Evolutionary conservation across 2,888 invertebrate species (phyloP).

Genomic region (Phengaris arion): DNA sequence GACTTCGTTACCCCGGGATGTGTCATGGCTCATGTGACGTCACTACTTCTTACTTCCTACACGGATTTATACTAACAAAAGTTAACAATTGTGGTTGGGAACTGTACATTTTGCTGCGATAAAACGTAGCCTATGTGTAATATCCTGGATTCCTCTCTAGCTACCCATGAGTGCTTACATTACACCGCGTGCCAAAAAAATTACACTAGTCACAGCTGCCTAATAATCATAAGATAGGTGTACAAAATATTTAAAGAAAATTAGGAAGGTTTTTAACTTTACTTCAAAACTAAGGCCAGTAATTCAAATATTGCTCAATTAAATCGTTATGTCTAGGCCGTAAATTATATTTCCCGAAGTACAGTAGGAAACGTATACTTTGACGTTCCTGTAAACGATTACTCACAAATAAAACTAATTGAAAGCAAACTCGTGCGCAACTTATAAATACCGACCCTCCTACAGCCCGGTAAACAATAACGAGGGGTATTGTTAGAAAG

Average conservation of each 20-base stretch:
- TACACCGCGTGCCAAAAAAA: neutral
- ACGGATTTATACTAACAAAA: neutral
- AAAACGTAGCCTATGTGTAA: no score
- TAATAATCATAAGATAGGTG: neutral
- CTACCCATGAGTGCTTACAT: neutral
- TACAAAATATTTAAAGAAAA: no score
- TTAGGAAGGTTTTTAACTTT: no score
- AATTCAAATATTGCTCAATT: no score
- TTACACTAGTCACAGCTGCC: neutral
- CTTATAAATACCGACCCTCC: slow-evolving; percentile 57
- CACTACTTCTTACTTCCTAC: slow-evolving; percentile 15
- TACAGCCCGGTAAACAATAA: slow-evolving; percentile 45
- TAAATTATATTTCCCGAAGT: neutral
- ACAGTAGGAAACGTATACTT: neutral
- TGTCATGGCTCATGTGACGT: neutral
- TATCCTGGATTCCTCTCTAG: no score
- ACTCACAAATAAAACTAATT: slow-evolving; percentile 70
- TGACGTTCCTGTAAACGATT: slow-evolving; percentile 53
- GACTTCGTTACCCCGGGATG: neutral
- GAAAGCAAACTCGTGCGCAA: slow-evolving; percentile 60
- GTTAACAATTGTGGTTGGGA: neutral
- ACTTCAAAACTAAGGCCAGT: no score
- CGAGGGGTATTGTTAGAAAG: slow-evolving; percentile 54
- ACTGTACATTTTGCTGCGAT: no score
- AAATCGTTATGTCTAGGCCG: no score